phyloP scores from a whole-genome alignment of 2,113 vertebrate genomes.

The Brienomyrus longianalis region DNA sequence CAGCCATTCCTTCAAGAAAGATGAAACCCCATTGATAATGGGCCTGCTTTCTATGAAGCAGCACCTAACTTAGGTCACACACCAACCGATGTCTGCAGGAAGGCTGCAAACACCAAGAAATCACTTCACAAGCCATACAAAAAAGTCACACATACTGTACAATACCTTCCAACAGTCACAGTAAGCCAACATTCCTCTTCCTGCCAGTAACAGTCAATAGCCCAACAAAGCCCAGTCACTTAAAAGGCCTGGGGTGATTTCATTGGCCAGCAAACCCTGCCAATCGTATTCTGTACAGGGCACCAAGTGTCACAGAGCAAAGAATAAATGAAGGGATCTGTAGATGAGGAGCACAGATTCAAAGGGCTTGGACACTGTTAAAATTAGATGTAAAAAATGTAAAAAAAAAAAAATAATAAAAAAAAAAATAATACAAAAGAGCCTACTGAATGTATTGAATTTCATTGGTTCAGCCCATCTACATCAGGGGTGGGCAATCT shows the following conservation, averaged over 20 bases:
- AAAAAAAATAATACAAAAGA: neutral
- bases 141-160: neutral
- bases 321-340: neutral
- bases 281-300: neutral
- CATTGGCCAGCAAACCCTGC: neutral
- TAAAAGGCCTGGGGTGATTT: neutral
- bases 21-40: neutral
- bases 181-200: neutral
- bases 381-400: neutral
- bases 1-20: neutral
- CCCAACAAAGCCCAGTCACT: neutral
- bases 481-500: too few relatives aligned
- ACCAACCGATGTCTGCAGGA: neutral
- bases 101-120: neutral
- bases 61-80: neutral
- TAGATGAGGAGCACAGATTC: neutral
- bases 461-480: neutral
- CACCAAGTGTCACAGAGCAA: neutral
- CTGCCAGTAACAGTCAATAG: neutral
- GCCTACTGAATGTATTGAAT: neutral
- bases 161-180: neutral
- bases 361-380: neutral
- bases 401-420: neutral
- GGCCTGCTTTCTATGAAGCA: neutral
- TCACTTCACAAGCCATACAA: neutral